Evolutionary conservation across 2,797 vertebrate species (phyloP).

Genomic region (Halcyon badia): DNA sequence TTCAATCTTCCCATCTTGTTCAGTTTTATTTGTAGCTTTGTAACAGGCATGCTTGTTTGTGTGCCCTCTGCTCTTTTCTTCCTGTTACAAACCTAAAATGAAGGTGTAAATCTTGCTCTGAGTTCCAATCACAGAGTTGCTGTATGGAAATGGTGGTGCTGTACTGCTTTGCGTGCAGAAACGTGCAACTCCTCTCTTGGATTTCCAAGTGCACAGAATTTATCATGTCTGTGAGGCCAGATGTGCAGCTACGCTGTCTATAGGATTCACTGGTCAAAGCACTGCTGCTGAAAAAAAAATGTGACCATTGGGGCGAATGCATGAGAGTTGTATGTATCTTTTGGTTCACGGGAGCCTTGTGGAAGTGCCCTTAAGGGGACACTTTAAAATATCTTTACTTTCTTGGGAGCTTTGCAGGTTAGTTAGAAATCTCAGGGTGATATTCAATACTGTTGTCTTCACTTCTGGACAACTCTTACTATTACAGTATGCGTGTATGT

Average conservation of each 20-base stretch:
- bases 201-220: not conserved
- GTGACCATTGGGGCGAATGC: not conserved
- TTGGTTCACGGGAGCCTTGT: not conserved
- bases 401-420: not conserved
- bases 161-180: not conserved
- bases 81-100: not conserved
- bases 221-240: not conserved
- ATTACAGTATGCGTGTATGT: not conserved
- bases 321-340: not conserved
- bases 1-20: not conserved
- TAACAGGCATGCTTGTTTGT: not conserved
- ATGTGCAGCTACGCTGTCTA: not conserved
- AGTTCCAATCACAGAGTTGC: not conserved
- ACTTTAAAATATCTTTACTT: not conserved
- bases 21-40: not conserved
- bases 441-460: not conserved
- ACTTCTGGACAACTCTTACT: not conserved
- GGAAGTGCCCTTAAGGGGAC: not conserved
- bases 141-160: not conserved
- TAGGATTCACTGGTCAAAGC: not conserved
- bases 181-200: not conserved
- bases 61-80: not conserved
- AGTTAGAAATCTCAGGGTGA: not conserved
- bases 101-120: not conserved
- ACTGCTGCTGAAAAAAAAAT: not conserved